A percentile compares a stretch with the other conserved stretches of the same genome.
phyloP scores from a whole-genome alignment of 2,113 vertebrate genomes.

The Sebastes schlegelii region DNA sequence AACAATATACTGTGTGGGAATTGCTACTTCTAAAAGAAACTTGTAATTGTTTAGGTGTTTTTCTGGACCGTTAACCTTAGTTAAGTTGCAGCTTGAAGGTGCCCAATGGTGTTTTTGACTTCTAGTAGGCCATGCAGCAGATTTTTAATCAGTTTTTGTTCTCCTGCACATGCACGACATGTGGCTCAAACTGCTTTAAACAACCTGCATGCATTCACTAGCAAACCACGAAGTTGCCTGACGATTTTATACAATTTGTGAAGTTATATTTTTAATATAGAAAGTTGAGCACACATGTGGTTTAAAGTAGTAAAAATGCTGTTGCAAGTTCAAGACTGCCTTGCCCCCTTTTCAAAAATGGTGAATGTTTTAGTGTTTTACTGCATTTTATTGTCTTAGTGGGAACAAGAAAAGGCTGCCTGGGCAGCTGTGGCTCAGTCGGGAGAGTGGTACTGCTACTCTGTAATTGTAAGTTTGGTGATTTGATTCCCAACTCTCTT shows the following conservation, averaged over 20 bases:
- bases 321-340: too few relatives aligned
- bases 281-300: too few relatives aligned
- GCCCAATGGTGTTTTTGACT: too few relatives aligned
- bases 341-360: too few relatives aligned
- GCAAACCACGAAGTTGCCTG: background rate
- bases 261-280: background rate
- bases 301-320: background rate
- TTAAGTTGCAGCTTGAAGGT: background rate
- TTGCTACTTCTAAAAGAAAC: background rate
- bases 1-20: background rate
- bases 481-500: background rate
- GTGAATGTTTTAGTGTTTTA: background rate
- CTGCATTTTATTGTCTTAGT: background rate
- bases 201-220: too few relatives aligned
- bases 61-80: background rate
- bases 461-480: background rate
- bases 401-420: background rate
- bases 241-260: background rate
- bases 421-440: background rate
- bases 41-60: background rate
- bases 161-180: too few relatives aligned
- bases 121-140: too few relatives aligned
- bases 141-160: too few relatives aligned
- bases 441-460: background rate
- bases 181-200: too few relatives aligned